Evolutionary conservation across 1,140 invertebrate species (phyloP), one percentile per base, ranked within the genome.

Genomic region (Procambarus clarkii): DNA sequence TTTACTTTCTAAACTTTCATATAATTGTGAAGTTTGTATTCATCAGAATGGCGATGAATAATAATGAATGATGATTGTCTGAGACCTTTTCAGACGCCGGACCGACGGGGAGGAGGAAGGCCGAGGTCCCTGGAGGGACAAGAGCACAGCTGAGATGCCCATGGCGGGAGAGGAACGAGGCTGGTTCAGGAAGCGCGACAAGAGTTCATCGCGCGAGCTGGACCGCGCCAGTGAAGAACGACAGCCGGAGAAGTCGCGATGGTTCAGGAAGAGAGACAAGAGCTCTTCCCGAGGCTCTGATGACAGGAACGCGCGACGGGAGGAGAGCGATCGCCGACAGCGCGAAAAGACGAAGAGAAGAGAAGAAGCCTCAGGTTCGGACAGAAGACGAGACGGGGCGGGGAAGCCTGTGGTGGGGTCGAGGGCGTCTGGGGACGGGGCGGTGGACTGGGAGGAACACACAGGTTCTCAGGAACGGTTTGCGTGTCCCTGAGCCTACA

Each of bases 201-300:
- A 90, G 69, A 93, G 86, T 18, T 87, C 86, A 15, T 87, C 92
- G 0, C 88, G 92, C 50, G 92, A 93, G 71, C 79, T 87, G 34
- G 92, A 92, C n/a, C 79, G 88, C 77, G 64, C 84, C 3, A 80
- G 64, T 45, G 85, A 91, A 45, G 92, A 92, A 48, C 80, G 89
- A 24, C 83, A 60, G 13, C 54, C 83, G 18, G 92, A 92, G 46
- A 92, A 90, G 71, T 79, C 89, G 8, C 34, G 92, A 69, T 93
- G 92, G 92, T 93, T 93, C 77, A 90, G 92, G 54, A 90, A 89
- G 78, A 76, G 92, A 84, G 92, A 93, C 64, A 93, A 93, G 82
- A 91, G 91, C 24, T 92, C 87, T 5, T 80, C 89, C 2, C 90
- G 86, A 86, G 86, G 34, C 81, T 93, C 92, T 54, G 93, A 48